phyloP scores from a whole-genome alignment of 1,140 invertebrate genomes.

The Camponotus pennsylvanicus region DNA sequence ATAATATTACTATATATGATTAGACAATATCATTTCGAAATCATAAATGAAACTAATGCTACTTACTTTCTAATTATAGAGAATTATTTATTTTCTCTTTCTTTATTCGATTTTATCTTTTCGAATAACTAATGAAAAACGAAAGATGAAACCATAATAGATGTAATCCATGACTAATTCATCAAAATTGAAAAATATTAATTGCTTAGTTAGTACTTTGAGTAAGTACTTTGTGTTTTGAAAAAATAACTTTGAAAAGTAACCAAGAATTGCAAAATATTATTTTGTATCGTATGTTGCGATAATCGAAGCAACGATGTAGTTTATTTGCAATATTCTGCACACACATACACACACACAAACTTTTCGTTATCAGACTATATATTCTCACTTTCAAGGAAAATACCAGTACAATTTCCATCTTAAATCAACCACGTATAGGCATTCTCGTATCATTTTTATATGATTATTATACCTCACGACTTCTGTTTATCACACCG shows the following conservation, averaged over 20 bases:
- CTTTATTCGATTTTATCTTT: neutral
- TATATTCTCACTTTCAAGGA: neutral
- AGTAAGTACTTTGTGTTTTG: neutral
- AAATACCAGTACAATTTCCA: constrained; percentile 3
- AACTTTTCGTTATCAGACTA: constrained; percentile 3
- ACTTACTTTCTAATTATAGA: neutral
- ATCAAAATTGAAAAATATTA: neutral
- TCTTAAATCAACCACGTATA: neutral
- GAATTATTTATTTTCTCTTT: neutral
- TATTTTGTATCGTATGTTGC: neutral
- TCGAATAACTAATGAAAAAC: neutral
- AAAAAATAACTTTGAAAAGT: too few relatives aligned
- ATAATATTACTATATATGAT: too few relatives aligned
- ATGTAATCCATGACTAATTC: neutral
- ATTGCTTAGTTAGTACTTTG: neutral
- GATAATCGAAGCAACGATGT: constrained; percentile 10
- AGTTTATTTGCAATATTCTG: neutral
- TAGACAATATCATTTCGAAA: too few relatives aligned
- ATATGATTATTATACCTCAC: neutral
- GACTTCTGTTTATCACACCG: neutral
- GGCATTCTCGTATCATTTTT: neutral
- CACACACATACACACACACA: neutral
- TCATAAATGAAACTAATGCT: too few relatives aligned
- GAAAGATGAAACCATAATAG: neutral
- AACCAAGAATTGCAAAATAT: neutral